Percentiles rank a stretch among this genome's conserved stretches.
Conservation (phyloP, 2,113 vertebrate genomes). For the Psephotus haematonotus region DNA sequence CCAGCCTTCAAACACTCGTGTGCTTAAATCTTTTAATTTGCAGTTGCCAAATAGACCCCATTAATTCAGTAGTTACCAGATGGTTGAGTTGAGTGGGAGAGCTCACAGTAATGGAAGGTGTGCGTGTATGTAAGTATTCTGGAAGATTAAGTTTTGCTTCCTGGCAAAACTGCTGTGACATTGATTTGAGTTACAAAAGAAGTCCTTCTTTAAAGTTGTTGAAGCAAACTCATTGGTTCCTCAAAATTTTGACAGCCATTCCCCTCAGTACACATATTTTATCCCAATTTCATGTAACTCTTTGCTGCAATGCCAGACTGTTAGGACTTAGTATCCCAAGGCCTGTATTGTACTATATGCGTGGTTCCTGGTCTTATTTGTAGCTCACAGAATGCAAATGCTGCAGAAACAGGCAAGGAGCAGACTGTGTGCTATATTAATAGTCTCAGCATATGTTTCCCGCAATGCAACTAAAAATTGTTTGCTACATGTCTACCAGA, state of each 20-base stretch:
- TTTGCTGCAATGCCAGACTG: not conserved
- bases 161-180: not conserved
- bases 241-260: not conserved
- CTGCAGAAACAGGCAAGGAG: not conserved
- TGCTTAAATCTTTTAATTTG: not conserved
- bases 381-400: not conserved
- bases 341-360: not conserved
- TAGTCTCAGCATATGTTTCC: not conserved
- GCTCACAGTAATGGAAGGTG: not conserved
- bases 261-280: not conserved
- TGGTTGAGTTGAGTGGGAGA: not conserved
- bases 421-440: not conserved
- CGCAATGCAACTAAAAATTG: fast-evolving
- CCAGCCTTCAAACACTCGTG: not conserved
- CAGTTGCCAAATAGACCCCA: not conserved
- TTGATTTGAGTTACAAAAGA: not conserved
- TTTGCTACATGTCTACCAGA: not conserved
- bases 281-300: not conserved
- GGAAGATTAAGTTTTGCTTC: not conserved
- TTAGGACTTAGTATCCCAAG: not conserved
- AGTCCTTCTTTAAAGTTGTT: not conserved
- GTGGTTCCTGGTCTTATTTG: not conserved
- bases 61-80: not conserved
- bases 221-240: not conserved
- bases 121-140: not conserved